Conservation (phyloP, 1,140 invertebrate genomes). For the Phenacoccus solenopsis region DNA sequence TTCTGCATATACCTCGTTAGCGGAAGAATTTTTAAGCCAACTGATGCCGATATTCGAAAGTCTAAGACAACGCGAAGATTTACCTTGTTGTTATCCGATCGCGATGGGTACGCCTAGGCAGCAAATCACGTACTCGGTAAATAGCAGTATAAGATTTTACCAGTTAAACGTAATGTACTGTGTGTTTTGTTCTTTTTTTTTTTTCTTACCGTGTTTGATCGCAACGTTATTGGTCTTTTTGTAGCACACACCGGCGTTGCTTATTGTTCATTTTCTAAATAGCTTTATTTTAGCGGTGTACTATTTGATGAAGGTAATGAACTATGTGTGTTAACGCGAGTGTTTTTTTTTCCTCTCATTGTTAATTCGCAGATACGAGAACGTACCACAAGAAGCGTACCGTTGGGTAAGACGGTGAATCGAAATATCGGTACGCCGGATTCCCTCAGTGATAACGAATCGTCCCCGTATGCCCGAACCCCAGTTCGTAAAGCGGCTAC, state of each 20-base stretch:
- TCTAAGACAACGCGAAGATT: constrained; percentile 71
- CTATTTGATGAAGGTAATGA: too few relatives aligned
- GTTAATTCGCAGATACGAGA: constrained; percentile 73
- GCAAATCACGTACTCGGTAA: constrained; percentile 22
- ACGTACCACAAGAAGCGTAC: constrained; percentile 67
- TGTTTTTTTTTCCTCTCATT: too few relatives aligned
- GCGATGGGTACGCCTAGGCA: constrained; percentile 48
- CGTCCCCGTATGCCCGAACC: constrained; percentile 39
- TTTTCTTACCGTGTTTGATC: too few relatives aligned
- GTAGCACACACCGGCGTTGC: too few relatives aligned
- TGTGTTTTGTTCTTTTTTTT: too few relatives aligned
- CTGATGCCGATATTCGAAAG: constrained; percentile 87
- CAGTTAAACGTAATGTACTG: too few relatives aligned
- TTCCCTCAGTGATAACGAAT: constrained; percentile 74
- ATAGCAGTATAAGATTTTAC: too few relatives aligned
- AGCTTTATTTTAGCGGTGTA: too few relatives aligned
- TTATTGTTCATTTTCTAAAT: too few relatives aligned
- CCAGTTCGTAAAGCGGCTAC: constrained; percentile 30
- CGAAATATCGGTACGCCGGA: constrained; percentile 64
- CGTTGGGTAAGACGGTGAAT: constrained; percentile 54
- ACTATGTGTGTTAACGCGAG: too few relatives aligned
- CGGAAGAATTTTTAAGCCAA: constrained; percentile 82
- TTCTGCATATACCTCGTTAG: too few relatives aligned
- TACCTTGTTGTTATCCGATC: constrained; percentile 73
- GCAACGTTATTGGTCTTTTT: too few relatives aligned